A percentile compares a stretch with the other conserved stretches of the same genome.
Conservation (phyloP, 2,888 invertebrate genomes). For the Coenonympha glycerion region DNA sequence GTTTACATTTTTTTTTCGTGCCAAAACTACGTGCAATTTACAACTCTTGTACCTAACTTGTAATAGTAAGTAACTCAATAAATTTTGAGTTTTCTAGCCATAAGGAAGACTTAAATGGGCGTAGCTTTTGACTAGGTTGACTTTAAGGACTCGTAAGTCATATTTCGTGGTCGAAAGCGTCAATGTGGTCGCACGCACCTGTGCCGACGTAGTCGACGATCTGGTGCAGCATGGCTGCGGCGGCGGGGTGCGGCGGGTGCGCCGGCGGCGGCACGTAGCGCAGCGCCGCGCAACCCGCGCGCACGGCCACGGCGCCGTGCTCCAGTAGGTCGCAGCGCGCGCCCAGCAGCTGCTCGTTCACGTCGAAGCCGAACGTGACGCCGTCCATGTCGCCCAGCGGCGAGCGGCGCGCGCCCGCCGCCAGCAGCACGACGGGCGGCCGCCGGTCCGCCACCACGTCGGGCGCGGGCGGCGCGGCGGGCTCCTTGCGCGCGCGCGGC, state of each 20-base stretch:
- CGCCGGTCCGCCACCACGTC: conserved; percentile 69
- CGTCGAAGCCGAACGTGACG: conserved; percentile 87
- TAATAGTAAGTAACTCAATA: too few species aligned
- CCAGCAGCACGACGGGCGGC: conserved; percentile 84
- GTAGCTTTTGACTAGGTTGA: too few species aligned
- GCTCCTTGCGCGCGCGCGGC: conserved; percentile 31
- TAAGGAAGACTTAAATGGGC: too few species aligned
- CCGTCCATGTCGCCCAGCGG: conserved; percentile 78
- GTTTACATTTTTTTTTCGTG: too few species aligned
- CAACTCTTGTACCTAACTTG: too few species aligned
- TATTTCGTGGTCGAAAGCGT: too few species aligned
- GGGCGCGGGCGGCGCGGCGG: conserved; percentile 46
- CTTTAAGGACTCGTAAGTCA: too few species aligned
- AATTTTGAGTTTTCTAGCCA: too few species aligned
- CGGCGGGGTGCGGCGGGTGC: conserved; percentile 35
- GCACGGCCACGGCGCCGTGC: conserved; percentile 26
- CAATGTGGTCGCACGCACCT: conserved; percentile 37
- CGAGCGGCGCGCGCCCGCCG: conserved; percentile 67
- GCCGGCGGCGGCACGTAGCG: conserved; percentile 33
- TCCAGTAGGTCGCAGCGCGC: conserved; percentile 30
- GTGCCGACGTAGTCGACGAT: conserved; percentile 58
- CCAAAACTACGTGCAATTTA: too few species aligned
- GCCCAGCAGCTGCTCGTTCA: conserved; percentile 82
- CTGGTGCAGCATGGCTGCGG: conserved; percentile 44
- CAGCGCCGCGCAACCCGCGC: conserved; percentile 37